Percentiles rank a stretch among this genome's conserved stretches.
phyloP scores from a whole-genome alignment of 2,113 vertebrate genomes.

The Garra rufa region DNA sequence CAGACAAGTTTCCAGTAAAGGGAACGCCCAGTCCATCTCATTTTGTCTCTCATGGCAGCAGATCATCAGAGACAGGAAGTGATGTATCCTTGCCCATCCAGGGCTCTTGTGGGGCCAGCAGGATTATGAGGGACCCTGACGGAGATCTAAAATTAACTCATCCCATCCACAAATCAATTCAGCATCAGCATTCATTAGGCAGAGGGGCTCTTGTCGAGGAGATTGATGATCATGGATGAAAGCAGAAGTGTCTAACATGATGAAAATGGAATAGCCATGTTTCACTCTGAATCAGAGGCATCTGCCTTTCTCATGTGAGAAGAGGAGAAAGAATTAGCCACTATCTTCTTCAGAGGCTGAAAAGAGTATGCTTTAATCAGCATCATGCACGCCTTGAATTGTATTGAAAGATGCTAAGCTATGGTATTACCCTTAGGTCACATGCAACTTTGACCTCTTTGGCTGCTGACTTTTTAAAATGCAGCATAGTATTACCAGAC shows the following conservation, averaged over 20 bases:
- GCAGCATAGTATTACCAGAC: neutral
- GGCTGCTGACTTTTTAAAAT: neutral
- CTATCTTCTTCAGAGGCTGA: neutral
- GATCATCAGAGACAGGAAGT: conserved; percentile 15
- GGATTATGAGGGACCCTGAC: conserved; percentile 38
- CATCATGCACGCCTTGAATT: neutral
- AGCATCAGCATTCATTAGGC: conserved; percentile 50
- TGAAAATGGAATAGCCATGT: conserved; percentile 46
- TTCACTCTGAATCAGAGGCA: conserved; percentile 10
- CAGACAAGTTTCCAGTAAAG: conserved; percentile 14
- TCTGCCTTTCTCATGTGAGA: conserved; percentile 1
- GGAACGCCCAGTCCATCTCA: neutral
- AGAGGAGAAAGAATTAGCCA: neutral
- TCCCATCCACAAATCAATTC: conserved; percentile 59
- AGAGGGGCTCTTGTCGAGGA: conserved; percentile 28
- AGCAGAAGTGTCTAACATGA: conserved; percentile 32
- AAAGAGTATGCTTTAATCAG: neutral
- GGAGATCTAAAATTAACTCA: conserved; percentile 58
- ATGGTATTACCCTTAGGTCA: neutral
- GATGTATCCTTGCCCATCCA: conserved; percentile 13
- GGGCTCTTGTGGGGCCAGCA: conserved; percentile 9
- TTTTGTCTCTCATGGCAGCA: conserved; percentile 11
- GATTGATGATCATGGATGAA: conserved; percentile 41
- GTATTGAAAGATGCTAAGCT: neutral
- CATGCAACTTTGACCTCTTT: neutral